A percentile compares a stretch with the other conserved stretches of the same genome.
These are phyloP conservation scores for Psittacula derbiana DNA, from an alignment of 2,797 vertebrate species.

Conservation along the genomic window DNA sequence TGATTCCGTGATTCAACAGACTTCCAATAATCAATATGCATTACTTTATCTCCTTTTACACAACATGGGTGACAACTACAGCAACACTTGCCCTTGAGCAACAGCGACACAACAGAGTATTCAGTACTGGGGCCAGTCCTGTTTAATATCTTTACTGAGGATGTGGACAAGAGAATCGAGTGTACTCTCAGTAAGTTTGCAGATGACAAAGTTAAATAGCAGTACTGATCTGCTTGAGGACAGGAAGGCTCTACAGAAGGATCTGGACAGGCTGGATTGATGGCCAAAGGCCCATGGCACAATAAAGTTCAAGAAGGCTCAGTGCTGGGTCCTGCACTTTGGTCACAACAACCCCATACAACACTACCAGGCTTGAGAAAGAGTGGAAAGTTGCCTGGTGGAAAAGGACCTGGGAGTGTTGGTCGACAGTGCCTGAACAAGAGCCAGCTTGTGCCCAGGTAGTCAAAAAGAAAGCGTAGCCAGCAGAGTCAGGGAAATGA, in stretches of 20 bases:
- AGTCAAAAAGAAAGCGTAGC: background rate
- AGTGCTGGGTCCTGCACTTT: background rate
- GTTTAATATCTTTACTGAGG: background rate
- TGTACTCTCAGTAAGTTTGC: background rate
- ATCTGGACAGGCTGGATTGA: background rate
- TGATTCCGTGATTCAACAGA: background rate
- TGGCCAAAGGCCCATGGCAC: background rate
- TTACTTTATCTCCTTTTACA: background rate
- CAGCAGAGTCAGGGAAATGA: background rate
- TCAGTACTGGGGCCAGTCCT: background rate
- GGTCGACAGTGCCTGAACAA: background rate
- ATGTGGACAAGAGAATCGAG: background rate
- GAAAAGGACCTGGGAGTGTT: background rate
- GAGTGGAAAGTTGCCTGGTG: background rate
- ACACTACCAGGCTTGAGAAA: background rate
- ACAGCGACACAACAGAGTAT: background rate
- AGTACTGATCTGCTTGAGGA: background rate
- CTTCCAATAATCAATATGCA: background rate
- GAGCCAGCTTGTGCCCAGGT: background rate
- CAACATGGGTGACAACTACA: background rate
- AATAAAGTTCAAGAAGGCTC: background rate
- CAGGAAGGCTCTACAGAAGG: background rate
- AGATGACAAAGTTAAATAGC: background rate
- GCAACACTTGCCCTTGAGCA: background rate
- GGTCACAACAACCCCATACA: background rate